Conservation (phyloP, 1,140 invertebrate genomes). For the Drosophila subpulchrella region DNA sequence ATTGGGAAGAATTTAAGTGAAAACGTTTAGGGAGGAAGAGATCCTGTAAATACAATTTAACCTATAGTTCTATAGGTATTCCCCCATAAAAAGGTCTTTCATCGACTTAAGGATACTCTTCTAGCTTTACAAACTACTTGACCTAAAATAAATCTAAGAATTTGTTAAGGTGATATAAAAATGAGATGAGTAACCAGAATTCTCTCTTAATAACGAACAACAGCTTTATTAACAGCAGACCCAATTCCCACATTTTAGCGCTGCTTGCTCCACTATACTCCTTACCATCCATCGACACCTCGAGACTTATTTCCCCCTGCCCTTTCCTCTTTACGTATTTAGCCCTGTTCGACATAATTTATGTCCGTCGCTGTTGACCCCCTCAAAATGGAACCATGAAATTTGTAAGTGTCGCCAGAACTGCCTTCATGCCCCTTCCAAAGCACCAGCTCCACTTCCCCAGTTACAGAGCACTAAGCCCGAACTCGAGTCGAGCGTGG, state of each 20-base stretch:
- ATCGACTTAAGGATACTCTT: too few species aligned
- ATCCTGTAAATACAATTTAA: not conserved
- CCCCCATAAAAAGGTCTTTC: too few species aligned
- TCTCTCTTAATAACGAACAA: not conserved
- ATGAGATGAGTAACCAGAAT: too few species aligned
- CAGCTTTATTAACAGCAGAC: not conserved
- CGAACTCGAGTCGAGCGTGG: conserved; percentile 48
- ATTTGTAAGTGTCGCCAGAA: conserved; percentile 67
- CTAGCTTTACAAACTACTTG: too few species aligned
- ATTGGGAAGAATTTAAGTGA: not conserved
- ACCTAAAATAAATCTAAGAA: too few species aligned
- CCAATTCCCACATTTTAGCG: not conserved
- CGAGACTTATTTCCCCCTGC: not conserved
- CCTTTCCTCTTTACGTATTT: conserved; percentile 13
- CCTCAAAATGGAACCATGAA: conserved; percentile 61
- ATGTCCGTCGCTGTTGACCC: conserved; percentile 35
- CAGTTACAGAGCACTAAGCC: conserved; percentile 10
- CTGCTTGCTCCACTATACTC: not conserved
- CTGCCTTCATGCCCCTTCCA: conserved; percentile 14
- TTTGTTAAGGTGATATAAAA: too few species aligned
- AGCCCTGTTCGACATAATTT: conserved; percentile 45
- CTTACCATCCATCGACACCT: not conserved
- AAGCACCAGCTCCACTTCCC: conserved; percentile 19
- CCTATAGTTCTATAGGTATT: too few species aligned
- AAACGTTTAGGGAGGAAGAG: not conserved